Evolutionary conservation across 1,140 invertebrate genomes (phyloP), one percentile per base, ranked within the genome.

Genomic region (Platyscapa corneri): DNA sequence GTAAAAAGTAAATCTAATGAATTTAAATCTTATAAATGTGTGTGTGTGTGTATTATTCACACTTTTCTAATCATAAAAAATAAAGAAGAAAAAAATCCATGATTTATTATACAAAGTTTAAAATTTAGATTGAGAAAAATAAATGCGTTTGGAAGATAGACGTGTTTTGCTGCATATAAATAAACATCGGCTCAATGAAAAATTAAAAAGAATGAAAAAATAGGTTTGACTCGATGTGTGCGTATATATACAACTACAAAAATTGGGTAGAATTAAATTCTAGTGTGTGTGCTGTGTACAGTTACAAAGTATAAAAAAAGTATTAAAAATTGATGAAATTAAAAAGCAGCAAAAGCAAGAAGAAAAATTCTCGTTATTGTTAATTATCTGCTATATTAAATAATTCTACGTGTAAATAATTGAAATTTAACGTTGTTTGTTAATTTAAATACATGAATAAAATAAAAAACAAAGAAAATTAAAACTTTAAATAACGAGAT

Each of bases 391-490:
- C 77, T 80, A 64, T 81, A 64, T 75, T 46, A 46, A 74, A 80
- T 10, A 74, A 85, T 75, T 80, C 18, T 81, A 60, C 49, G 75
- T 85, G 84, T 85, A 85, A 85, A 85, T 85, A 85, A 75, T 64
- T 85, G 32, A 46, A 39, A 60, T 37, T 75, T 49, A 75, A 85
- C 65, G 84, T 85, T 80, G 78, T 81, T 85, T 75, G 84, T 70
- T 81, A 60, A 81, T 80, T 79, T 72, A 77, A 84, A 67, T 23
- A 42, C 53, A 77, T 23, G 53, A 78, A 84, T 70, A 77, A 77
- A 46, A 46, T 46, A 7, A 46, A 39, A 80, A 23, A 30, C 3
- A 46, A 30, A 65, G 39, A 49, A 67, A 42, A 42, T 81, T 14
- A 81, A 81, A 32, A 23, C 16, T 81, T 2, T 30, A 12, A 23